phyloP scores from a whole-genome alignment of 2,888 invertebrate genomes.

The Drosophila neoperkinsi region DNA sequence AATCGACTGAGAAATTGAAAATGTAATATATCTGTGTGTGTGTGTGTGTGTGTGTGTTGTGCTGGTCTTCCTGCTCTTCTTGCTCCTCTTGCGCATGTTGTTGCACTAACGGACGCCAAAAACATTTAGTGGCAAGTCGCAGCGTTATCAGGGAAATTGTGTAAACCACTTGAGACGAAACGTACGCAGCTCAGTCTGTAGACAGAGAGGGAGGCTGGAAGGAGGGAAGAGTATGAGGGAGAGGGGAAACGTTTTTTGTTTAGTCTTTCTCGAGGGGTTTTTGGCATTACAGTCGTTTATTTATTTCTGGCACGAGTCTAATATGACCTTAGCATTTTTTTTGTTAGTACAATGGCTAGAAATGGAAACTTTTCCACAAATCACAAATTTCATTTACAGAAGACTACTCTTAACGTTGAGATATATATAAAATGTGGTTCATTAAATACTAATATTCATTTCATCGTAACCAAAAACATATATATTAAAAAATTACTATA shows the following conservation, averaged over 20 bases:
- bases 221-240: background rate
- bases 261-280: slow-evolving; percentile 1
- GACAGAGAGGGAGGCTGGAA: background rate
- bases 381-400: background rate
- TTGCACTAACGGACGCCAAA: slow-evolving; percentile 75
- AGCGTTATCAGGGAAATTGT: slow-evolving; percentile 50
- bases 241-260: slow-evolving; percentile 5
- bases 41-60: background rate
- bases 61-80: background rate
- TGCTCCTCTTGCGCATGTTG: slow-evolving; percentile 11
- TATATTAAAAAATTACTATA: too few species aligned
- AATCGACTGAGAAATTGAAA: slow-evolving; percentile 59
- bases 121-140: slow-evolving; percentile 63
- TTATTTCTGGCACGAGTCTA: slow-evolving; percentile 46
- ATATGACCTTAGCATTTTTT: slow-evolving; percentile 26
- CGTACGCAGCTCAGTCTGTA: slow-evolving; percentile 1
- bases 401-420: background rate
- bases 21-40: background rate
- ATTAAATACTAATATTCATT: background rate
- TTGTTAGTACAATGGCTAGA: slow-evolving; percentile 11
- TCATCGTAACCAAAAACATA: background rate
- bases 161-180: slow-evolving; percentile 54
- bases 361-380: slow-evolving; percentile 29
- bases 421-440: background rate
- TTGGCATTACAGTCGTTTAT: slow-evolving; percentile 15